Conservation (phyloP, 2,797 vertebrate species). For the Gastrophryne carolinensis region DNA sequence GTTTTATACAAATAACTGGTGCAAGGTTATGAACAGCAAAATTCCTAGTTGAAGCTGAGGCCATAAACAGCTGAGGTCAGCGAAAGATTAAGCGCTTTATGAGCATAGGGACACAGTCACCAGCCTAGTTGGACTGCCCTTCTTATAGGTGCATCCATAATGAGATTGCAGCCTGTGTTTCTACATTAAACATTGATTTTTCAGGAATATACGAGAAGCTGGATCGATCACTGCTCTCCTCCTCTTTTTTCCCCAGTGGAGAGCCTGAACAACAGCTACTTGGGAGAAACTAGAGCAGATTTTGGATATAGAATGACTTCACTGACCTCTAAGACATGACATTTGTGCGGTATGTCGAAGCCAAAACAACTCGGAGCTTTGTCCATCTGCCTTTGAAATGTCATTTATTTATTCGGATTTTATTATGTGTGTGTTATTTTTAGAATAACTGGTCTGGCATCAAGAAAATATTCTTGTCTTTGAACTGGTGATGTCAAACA, state of each 20-base stretch:
- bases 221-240: slow-evolving; percentile 23
- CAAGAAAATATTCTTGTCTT: neutral
- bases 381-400: neutral
- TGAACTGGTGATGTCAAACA: neutral
- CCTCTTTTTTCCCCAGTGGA: neutral
- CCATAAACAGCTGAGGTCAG: slow-evolving; percentile 3
- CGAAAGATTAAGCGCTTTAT: slow-evolving; percentile 22
- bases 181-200: slow-evolving; percentile 51
- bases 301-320: neutral
- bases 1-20: neutral
- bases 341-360: neutral
- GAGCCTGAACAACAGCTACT: neutral
- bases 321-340: neutral
- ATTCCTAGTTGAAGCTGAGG: too few relatives aligned
- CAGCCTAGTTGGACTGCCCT: neutral
- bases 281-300: neutral
- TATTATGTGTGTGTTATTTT: slow-evolving; percentile 8
- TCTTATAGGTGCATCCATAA: slow-evolving; percentile 30
- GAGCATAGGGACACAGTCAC: neutral
- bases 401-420: slow-evolving; percentile 8
- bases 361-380: neutral
- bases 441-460: neutral
- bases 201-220: slow-evolving; percentile 36
- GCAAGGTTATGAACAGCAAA: too few relatives aligned
- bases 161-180: slow-evolving; percentile 30